These are phyloP conservation scores for Lophochroa leadbeateri DNA, from an alignment of 2,113 vertebrate species.

Conservation along the genomic window DNA sequence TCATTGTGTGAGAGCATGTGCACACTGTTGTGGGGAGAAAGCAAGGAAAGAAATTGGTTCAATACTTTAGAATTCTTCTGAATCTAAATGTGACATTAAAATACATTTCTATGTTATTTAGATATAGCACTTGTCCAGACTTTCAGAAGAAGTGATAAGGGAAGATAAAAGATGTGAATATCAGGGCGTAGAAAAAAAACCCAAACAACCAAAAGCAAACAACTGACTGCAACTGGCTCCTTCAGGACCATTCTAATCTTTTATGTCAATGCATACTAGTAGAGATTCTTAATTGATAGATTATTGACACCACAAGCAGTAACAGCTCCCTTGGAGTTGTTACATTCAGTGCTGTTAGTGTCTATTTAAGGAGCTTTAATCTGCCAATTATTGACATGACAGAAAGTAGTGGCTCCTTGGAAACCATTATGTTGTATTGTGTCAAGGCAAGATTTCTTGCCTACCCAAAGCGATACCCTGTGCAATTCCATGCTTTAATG, in stretches of 20 bases:
- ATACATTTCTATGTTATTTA: background rate
- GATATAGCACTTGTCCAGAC: background rate
- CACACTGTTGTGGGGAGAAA: background rate
- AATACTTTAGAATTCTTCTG: background rate
- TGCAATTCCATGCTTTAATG: background rate
- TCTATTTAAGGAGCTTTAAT: slow-evolving; percentile 25
- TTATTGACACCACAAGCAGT: slow-evolving; percentile 55
- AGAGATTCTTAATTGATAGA: slow-evolving; percentile 56
- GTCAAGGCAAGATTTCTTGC: background rate
- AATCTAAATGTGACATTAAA: background rate
- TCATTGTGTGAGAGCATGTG: background rate
- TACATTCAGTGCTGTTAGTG: background rate
- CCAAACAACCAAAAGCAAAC: background rate
- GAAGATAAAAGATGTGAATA: background rate
- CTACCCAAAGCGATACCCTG: background rate
- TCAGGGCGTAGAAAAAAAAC: background rate
- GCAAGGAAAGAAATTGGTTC: background rate
- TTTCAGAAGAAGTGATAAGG: background rate
- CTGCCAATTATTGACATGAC: slow-evolving; percentile 12
- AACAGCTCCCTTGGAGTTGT: background rate
- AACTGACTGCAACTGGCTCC: background rate
- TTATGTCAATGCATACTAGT: slow-evolving; percentile 13
- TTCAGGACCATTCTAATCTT: slow-evolving; percentile 13
- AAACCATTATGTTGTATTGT: slow-evolving; percentile 7
- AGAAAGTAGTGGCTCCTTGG: background rate